These are phyloP conservation scores for Anguilla anguilla DNA, from an alignment of 2,797 vertebrate genomes.

Conservation along the genomic window DNA sequence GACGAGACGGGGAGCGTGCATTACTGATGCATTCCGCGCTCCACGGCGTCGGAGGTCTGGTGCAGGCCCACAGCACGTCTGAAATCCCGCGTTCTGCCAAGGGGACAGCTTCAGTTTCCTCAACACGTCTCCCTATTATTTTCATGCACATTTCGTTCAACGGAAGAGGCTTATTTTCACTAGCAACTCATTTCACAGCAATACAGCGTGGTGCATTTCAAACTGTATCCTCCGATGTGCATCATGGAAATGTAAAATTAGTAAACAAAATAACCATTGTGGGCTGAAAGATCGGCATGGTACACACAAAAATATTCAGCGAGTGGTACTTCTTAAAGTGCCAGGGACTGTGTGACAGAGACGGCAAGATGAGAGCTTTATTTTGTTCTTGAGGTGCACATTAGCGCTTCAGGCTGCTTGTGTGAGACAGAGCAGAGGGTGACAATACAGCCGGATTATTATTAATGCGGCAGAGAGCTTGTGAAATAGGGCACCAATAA, in stretches of 20 bases:
- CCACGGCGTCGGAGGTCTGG: background rate
- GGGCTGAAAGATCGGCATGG: background rate
- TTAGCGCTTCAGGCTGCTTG: constrained; percentile 22
- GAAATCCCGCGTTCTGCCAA: constrained; percentile 67
- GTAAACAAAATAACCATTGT: background rate
- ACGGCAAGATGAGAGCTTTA: constrained; percentile 8
- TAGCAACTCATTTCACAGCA: background rate
- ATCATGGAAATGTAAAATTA: background rate
- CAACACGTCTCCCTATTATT: background rate
- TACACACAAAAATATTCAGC: background rate
- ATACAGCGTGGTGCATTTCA: background rate
- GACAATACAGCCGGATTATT: constrained; percentile 30
- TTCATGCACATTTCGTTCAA: constrained; percentile 16
- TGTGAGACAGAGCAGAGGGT: constrained; percentile 24
- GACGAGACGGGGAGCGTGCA: constrained; percentile 43
- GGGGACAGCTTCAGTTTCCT: constrained; percentile 38
- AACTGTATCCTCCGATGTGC: background rate
- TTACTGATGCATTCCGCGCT: constrained; percentile 46
- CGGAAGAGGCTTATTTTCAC: background rate
- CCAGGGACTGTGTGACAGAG: constrained; percentile 1
- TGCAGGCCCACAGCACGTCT: constrained; percentile 39
- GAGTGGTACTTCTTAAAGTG: background rate
- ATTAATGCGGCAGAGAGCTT: constrained; percentile 36
- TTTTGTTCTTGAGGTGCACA: constrained; percentile 25
- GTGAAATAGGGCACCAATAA: constrained; percentile 41